Base-by-base conservation (phyloP, 1,140 invertebrate genomes). In the Archegozetes longisetosus region DNA sequence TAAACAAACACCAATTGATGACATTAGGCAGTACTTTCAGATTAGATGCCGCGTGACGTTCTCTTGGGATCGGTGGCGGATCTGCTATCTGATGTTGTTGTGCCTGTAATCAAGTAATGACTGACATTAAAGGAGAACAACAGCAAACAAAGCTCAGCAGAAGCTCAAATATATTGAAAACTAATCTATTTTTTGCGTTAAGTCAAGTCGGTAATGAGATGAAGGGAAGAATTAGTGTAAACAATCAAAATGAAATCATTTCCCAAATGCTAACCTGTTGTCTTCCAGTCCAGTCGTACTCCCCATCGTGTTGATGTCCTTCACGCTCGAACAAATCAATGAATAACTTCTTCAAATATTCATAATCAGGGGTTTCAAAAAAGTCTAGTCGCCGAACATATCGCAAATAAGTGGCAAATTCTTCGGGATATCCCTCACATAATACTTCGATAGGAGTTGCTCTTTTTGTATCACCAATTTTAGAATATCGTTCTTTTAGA, bases 381-480 rank as follows among this genome's bases (percentile, higher is more conserved):
- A 80, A 80, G 64, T 80, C 77, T 55, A 80, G 67, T 53, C 75
- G 67, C 55, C 79, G 68, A n/a, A 78, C 76, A 70, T 80, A 80
- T 27, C 76, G 70, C 53, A 99, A 79, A 75, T 98, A 98, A 69
- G 88, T 93, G 62, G 93, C 88, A 81, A 98, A 86, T 58, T 66
- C 64, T 28, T 65, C 64, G 6, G 95, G 95, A 78, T 97, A 93
- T 64, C 91, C 89, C 75, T 98, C 92, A 78, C 95, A 98, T 40
- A 99, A 79, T 64, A 88, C 73, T 78, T 98, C 95, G 67, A 98
- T 94, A 50, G 92, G 88, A 64, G 95, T 98, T 61, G 90, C 87
- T 68, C 93, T 79, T 75, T 99, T 99, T 63, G 94, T 98, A 75
- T 98, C 95, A 65, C 94, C 94, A 72, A 99, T 99, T 79, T 98